Evolutionary conservation across 2,113 vertebrate genomes (phyloP), one percentile per base, ranked within the genome.

Genomic region (Nycticryphes semicollaris): DNA sequence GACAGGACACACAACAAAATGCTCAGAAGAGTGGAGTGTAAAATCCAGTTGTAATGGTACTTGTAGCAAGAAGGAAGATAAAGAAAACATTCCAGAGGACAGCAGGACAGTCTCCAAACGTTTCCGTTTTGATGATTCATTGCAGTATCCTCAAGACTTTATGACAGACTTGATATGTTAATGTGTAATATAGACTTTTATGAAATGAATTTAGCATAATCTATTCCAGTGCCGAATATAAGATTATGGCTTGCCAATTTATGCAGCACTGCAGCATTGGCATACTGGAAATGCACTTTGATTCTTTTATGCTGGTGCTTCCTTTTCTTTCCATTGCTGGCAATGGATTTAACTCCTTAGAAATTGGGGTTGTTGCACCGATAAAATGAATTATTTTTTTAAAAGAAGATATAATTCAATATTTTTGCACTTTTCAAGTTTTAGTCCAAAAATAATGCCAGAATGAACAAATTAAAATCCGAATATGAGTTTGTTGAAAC

Each of bases 11-110:
- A 13, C 62, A 24, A 1, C 84, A 12, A 98, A 97, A 83, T 86
- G 93, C 81, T 94, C 77, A 22, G 98, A 98, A 30, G 99, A 99
- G 37, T 84, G 98, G 80, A 98, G 96, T 92, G 94, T 93, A 14
- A 99, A 98, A 88, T 94, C 98, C 93, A 92, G 97, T 5, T 98
- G 98, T 88, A 97, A 78, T 51, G 81, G 98, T 90, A 19, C 97
- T 93, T 70, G 97, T 59, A 97, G 98, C 14, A 93, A 98, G 91
- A 98, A 94, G 14, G 99, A 99, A 37, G 99, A 99, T 98, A 99
- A 99, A 95, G 99, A 99, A 96, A 99, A 99, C 96, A 98, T 99
- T 90, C 98, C 98, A 41, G 99, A 99, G 82, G 98, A 98, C 23
- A 96, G 96, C 94, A 98, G 98, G 2, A 97, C 98, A 1, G 98